These are phyloP conservation scores for Fregata magnificens DNA, from an alignment of 2,113 vertebrate genomes.

Conservation along the genomic window DNA sequence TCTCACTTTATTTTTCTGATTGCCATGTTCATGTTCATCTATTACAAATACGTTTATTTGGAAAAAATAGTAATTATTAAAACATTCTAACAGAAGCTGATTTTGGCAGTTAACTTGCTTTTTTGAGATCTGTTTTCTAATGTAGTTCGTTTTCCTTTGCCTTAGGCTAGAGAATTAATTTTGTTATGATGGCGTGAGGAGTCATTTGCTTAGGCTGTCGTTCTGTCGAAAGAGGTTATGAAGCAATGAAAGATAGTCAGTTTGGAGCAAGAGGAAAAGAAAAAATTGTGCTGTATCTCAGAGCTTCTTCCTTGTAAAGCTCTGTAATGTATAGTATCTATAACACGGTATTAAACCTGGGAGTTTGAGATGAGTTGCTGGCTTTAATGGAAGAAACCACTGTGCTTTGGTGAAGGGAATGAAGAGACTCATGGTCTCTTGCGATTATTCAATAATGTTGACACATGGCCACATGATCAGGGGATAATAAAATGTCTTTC, in stretches of 20 bases:
- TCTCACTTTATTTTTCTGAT: background rate
- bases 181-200: background rate
- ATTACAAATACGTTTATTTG: background rate
- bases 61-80: slow-evolving; percentile 28
- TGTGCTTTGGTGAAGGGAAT: background rate
- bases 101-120: background rate
- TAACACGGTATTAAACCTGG: background rate
- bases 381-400: background rate
- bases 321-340: background rate
- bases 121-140: background rate
- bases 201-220: background rate
- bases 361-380: background rate
- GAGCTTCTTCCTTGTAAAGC: background rate
- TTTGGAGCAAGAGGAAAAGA: background rate
- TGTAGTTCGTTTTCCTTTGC: background rate
- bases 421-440: background rate
- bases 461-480: rapidly evolving
- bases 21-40: background rate
- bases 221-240: background rate
- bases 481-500: background rate
- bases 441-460: rapidly evolving
- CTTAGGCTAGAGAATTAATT: background rate
- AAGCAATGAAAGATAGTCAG: background rate
- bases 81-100: background rate
- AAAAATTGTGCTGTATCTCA: background rate